phyloP scores from a whole-genome alignment of 92 coral and sea anemone genomes.

The Epizoanthus rinbou region DNA sequence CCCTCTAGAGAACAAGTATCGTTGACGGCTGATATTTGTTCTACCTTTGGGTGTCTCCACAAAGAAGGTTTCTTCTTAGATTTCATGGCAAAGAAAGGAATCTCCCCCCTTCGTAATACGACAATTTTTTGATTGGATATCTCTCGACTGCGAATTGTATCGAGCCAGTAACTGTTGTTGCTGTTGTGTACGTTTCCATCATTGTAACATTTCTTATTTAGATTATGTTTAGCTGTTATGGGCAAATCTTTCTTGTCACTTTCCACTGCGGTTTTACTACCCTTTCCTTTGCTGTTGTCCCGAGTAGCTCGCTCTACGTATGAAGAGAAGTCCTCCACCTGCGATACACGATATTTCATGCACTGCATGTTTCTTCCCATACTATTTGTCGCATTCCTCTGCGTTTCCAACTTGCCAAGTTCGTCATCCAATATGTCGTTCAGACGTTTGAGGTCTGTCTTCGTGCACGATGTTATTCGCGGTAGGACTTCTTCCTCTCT shows the following conservation, averaged over 20 bases:
- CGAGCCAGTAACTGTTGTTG: not conserved
- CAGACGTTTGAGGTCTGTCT: constrained; percentile 30
- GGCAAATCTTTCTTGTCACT: not conserved
- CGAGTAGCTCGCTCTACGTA: constrained; percentile 5
- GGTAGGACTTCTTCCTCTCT: constrained; percentile 24
- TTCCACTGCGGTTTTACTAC: not conserved
- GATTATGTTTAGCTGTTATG: not conserved
- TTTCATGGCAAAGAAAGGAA: not conserved
- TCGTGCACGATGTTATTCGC: constrained; percentile 23
- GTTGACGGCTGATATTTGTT: not conserved
- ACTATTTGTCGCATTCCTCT: not conserved
- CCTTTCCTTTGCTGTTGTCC: not conserved
- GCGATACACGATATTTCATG: not conserved
- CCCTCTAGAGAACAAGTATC: not conserved
- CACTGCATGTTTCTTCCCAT: not conserved
- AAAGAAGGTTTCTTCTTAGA: not conserved
- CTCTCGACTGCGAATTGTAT: not conserved
- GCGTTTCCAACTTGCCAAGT: constrained; percentile 8
- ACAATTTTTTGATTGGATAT: not conserved
- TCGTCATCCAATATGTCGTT: constrained; percentile 21
- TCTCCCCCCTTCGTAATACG: not conserved
- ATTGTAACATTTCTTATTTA: not conserved
- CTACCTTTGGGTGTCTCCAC: constrained; percentile 32
- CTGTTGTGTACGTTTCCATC: not conserved
- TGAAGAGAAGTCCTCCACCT: not conserved